Conservation (phyloP, 2,797 vertebrate species). For the Aulostomus chinensis region DNA sequence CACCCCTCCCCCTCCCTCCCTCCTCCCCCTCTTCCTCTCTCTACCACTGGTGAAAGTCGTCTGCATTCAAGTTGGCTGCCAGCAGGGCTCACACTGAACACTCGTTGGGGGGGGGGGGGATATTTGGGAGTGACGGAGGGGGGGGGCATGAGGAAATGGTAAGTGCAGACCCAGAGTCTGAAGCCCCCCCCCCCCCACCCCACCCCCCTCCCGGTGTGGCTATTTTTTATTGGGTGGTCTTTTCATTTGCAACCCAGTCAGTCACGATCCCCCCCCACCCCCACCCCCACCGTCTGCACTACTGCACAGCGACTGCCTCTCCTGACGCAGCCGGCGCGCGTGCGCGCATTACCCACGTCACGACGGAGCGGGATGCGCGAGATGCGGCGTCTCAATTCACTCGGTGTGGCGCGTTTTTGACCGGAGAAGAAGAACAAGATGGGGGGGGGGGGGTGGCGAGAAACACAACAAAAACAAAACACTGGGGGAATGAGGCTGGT, state of each 20-base stretch:
- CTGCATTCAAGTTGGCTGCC: constrained; percentile 85
- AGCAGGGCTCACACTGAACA: constrained; percentile 41
- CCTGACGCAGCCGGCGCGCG: constrained; percentile 96
- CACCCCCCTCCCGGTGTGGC: constrained; percentile 5
- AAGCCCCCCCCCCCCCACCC: neutral
- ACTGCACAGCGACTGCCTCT: constrained; percentile 95
- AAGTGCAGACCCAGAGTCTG: constrained; percentile 18
- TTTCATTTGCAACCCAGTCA: constrained; percentile 91
- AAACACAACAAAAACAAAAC: too few relatives aligned
- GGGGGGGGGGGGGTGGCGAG: too few relatives aligned
- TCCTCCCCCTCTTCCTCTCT: neutral
- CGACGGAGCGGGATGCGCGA: constrained; percentile 81
- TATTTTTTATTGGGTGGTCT: constrained; percentile 58
- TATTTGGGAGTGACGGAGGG: constrained; percentile 20
- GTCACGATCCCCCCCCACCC: constrained; percentile 93
- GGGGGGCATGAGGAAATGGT: constrained; percentile 13
- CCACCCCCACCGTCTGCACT: constrained; percentile 83
- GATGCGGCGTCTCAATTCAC: neutral
- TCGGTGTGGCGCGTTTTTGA: neutral
- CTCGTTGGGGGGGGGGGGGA: constrained; percentile 30
- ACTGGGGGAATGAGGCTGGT: too few relatives aligned
- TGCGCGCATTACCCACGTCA: constrained; percentile 98
- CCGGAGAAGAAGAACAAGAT: too few relatives aligned
- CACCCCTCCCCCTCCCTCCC: neutral
- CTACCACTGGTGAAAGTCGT: constrained; percentile 61